Evolutionary conservation across 2,888 invertebrate species (phyloP), one percentile per base, ranked within the genome.

Genomic region (Merodon equestris): DNA sequence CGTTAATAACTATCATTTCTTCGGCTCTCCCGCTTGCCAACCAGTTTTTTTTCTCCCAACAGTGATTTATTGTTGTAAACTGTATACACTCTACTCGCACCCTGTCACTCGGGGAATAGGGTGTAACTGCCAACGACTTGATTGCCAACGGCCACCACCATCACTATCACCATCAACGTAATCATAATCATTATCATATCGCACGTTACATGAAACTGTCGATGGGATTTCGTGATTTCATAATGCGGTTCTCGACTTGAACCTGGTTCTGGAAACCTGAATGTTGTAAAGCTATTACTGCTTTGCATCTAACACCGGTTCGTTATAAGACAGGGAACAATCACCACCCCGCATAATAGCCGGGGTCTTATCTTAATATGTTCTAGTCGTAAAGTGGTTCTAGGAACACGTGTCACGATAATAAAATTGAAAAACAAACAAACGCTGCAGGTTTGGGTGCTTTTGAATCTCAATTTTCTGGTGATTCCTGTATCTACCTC

Each of bases 51-150:
- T n/a, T 7, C 27, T 4, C 61, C 57, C 66, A 67, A 27, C 27
- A 27, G 7, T 57, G 75, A 75, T 75, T 77, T 77, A 75, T 77
- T 67, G 51, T 36, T 36, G 17, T 47, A 51, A 34, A 13, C 14
- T 34, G 51, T 72, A 27, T 27, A 27, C 27, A 27, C 7, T 27
- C 27, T 27, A 27, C 7, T 27, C 27, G 27, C 7, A 77, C 60
- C 76, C 76, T 17, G 68, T 74, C 73, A 68, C 50, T 54, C 63
- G 61, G 53, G 42, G 73, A 57, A 56, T 54, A 56, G 77, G 77
- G 73, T 77, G 77, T 77, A 73, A 77, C 36, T 71, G 51, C 40
- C 58, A 57, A 73, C 56, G 77, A 77, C 77, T 77, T 77, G 77
- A 77, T 77, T 73, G 67, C 66, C 67, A 44, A 34, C 5, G 15